These are phyloP conservation scores for Drosophila watanabei DNA, from an alignment of 1,140 invertebrate species.

Conservation along the genomic window DNA sequence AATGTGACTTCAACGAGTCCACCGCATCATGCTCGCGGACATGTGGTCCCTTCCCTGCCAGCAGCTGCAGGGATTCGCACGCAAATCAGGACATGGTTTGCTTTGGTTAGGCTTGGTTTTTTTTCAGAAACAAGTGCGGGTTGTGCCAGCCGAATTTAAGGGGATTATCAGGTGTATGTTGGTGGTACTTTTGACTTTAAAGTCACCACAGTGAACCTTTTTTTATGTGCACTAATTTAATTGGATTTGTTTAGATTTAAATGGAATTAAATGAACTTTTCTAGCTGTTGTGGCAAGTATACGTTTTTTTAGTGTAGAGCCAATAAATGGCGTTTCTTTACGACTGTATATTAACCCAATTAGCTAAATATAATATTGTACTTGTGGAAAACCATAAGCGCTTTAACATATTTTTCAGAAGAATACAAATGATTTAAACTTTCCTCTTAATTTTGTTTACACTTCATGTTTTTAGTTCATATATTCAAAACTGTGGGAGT, in stretches of 20 bases:
- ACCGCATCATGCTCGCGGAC: conserved; percentile 21
- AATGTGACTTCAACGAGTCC: conserved; percentile 59
- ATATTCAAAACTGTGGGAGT: too few relatives aligned
- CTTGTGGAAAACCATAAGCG: too few relatives aligned
- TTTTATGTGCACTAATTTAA: not conserved
- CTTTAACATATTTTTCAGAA: too few relatives aligned
- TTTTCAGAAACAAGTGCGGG: conserved; percentile 52
- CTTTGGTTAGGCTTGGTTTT: conserved; percentile 19
- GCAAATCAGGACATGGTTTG: conserved; percentile 56
- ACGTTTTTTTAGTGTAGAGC: too few relatives aligned
- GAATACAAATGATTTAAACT: too few relatives aligned
- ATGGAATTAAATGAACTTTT: not conserved
- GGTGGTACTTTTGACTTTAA: conserved; percentile 40
- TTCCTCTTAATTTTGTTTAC: not conserved
- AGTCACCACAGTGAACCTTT: not conserved
- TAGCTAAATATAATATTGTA: too few relatives aligned
- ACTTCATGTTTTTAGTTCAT: not conserved
- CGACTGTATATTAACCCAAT: too few relatives aligned
- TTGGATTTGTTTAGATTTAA: not conserved
- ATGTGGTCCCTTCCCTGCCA: conserved; percentile 39
- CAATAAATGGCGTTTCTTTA: too few relatives aligned
- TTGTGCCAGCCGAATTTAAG: conserved; percentile 21
- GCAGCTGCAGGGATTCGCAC: conserved; percentile 67
- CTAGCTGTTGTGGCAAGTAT: too few relatives aligned
- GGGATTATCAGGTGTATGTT: conserved; percentile 71